phyloP scores from a whole-genome alignment of 2,113 vertebrate species.

The Psophia crepitans region DNA sequence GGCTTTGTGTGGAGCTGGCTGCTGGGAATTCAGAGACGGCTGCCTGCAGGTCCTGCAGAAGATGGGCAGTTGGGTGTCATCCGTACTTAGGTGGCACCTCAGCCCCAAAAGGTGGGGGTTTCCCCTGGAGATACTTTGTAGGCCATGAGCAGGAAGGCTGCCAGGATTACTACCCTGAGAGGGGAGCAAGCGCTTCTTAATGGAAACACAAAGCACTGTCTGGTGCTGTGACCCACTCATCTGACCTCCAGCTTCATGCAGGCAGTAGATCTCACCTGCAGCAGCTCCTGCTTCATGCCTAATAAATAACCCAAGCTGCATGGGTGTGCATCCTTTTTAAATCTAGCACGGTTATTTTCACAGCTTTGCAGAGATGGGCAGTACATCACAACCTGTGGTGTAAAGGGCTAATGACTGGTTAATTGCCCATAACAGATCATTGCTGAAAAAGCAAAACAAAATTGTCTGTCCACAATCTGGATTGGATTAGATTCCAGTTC shows the following conservation, averaged over 20 bases:
- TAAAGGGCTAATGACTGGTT: background rate
- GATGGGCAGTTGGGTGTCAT: background rate
- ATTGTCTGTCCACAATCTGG: background rate
- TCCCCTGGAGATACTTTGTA: background rate
- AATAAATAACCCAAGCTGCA: background rate
- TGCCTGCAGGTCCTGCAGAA: background rate
- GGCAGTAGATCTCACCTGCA: background rate
- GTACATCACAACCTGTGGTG: background rate
- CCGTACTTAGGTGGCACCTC: fast-evolving
- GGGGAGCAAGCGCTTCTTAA: background rate
- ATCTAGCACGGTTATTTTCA: background rate
- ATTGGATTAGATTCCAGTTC: background rate
- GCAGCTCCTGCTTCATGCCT: background rate
- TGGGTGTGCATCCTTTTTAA: background rate
- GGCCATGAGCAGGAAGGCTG: background rate
- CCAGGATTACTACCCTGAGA: background rate
- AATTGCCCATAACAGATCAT: background rate
- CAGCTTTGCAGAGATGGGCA: background rate
- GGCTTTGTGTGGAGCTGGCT: background rate
- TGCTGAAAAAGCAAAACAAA: background rate
- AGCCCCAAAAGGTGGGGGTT: background rate
- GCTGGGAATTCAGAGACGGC: background rate
- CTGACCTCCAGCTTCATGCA: background rate
- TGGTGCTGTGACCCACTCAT: background rate
- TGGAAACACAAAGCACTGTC: background rate